phyloP scores from a whole-genome alignment of 2,888 invertebrate genomes.

The Euphydryas editha region DNA sequence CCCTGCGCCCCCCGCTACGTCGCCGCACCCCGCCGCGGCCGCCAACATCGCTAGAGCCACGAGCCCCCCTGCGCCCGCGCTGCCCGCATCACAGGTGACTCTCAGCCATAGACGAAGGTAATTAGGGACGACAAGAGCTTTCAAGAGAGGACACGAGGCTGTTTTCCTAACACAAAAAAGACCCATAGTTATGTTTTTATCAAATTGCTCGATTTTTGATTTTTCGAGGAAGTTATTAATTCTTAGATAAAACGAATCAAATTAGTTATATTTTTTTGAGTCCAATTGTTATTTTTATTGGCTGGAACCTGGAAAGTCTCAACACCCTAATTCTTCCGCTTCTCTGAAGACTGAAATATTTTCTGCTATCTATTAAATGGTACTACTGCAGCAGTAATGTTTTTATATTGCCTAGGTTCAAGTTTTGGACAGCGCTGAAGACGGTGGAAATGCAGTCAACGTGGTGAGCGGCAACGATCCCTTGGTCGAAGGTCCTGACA shows the following conservation, averaged over 20 bases:
- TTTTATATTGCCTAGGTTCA: slow-evolving; percentile 9
- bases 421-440: slow-evolving; percentile 34
- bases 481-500: slow-evolving; percentile 48
- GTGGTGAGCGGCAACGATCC: slow-evolving; percentile 33
- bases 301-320: too few relatives aligned
- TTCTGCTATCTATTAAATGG: too few relatives aligned
- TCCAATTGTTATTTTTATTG: too few relatives aligned
- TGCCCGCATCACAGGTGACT: slow-evolving; percentile 13
- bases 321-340: not conserved
- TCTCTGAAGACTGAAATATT: not conserved
- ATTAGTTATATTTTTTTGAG: too few relatives aligned
- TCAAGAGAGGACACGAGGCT: not conserved
- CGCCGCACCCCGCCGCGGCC: slow-evolving; percentile 8
- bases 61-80: slow-evolving; percentile 25
- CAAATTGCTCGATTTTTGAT: too few relatives aligned
- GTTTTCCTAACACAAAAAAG: too few relatives aligned
- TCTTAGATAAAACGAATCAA: too few relatives aligned
- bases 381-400: not conserved
- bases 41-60: too few relatives aligned
- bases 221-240: too few relatives aligned
- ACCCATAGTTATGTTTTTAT: too few relatives aligned
- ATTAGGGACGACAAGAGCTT: not conserved
- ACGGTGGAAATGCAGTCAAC: slow-evolving; percentile 35
- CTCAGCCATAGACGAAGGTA: not conserved
- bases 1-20: slow-evolving; percentile 38